Percentiles rank a stretch among this genome's conserved stretches.
phyloP scores from a whole-genome alignment of 2,797 vertebrate species.

The Nyctalus aviator region DNA sequence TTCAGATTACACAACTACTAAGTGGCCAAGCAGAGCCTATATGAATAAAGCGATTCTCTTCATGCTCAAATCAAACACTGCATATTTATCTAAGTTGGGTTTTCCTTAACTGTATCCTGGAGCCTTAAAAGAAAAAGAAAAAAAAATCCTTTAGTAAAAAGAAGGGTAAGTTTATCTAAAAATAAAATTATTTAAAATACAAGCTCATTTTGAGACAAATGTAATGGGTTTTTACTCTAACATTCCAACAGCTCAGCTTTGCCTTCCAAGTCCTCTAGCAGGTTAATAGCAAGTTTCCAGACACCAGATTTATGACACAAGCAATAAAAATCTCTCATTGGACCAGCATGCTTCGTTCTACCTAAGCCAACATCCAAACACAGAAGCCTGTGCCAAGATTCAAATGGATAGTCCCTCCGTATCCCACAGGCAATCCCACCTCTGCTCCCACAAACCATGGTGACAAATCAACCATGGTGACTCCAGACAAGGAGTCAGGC shows the following conservation, averaged over 20 bases:
- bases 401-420: accelerated
- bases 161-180: background rate
- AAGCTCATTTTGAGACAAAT: background rate
- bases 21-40: background rate
- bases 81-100: background rate
- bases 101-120: slow-evolving; percentile 36
- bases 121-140: background rate
- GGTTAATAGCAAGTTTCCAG: background rate
- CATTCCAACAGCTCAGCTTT: background rate
- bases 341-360: background rate
- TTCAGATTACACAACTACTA: background rate
- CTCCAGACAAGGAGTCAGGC: background rate
- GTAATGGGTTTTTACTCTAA: background rate
- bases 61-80: slow-evolving; percentile 55
- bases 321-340: background rate
- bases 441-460: background rate
- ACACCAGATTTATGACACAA: background rate
- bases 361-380: background rate
- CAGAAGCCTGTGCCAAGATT: background rate
- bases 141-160: slow-evolving; percentile 4
- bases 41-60: slow-evolving; percentile 50
- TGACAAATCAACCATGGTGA: accelerated
- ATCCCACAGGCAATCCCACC: accelerated
- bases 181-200: slow-evolving; percentile 40
- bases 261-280: background rate